Percentiles rank a stretch among this genome's conserved stretches.
Conservation (phyloP, 2,888 invertebrate species). For the Osedax fenrisi region DNA sequence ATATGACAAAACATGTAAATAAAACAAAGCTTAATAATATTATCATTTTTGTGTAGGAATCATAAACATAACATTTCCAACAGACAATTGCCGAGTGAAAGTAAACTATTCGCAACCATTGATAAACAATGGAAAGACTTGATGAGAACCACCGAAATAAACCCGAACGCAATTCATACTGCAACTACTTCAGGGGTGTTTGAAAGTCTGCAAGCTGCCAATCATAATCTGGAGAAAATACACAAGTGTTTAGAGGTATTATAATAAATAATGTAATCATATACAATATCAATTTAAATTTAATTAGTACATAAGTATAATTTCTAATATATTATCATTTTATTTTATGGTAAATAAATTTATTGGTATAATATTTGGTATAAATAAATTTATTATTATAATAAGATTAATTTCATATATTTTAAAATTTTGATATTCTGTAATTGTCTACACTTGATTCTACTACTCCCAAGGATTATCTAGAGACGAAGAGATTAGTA, state of each 20-base stretch:
- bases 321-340: too few relatives aligned
- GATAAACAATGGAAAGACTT: conserved; percentile 50
- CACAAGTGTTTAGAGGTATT: conserved; percentile 49
- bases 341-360: too few relatives aligned
- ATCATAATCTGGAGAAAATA: conserved; percentile 48
- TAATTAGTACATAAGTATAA: too few relatives aligned
- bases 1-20: background rate
- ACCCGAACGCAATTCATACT: conserved; percentile 48
- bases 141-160: conserved; percentile 48
- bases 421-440: background rate
- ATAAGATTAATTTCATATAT: background rate
- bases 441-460: background rate
- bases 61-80: conserved; percentile 24
- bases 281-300: background rate
- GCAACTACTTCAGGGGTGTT: conserved; percentile 48
- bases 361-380: background rate
- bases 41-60: too few relatives aligned
- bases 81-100: conserved; percentile 48
- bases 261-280: background rate
- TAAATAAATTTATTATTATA: background rate
- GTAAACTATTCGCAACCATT: conserved; percentile 46
- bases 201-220: conserved; percentile 46
- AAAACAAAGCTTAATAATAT: background rate
- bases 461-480: conserved; percentile 43
- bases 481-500: conserved; percentile 49